Evolutionary conservation across 1,140 invertebrate species (phyloP).

Genomic region (Meloidogyne hapla): DNA sequence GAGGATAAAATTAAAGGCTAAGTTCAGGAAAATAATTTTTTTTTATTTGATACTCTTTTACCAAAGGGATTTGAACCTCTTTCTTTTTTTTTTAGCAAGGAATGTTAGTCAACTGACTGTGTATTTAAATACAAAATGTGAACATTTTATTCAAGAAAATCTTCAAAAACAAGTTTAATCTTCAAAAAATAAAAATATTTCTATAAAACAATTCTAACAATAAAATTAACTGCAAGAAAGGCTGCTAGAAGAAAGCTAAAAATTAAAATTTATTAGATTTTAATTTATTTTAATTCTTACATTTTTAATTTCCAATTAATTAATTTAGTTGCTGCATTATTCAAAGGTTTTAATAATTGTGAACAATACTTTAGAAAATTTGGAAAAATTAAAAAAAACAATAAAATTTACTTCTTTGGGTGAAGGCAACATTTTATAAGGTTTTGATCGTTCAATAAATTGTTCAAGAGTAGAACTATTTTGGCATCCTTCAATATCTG

Average conservation of each 20-base stretch:
- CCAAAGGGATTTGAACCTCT: too few relatives aligned
- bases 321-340: neutral
- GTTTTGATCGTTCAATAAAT: constrained; percentile 23
- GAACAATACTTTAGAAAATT: neutral
- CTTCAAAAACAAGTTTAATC: too few relatives aligned
- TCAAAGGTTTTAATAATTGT: constrained; percentile 1
- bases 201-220: too few relatives aligned
- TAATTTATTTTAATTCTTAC: neutral
- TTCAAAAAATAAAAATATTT: too few relatives aligned
- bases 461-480: constrained; percentile 27
- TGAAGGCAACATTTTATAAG: constrained; percentile 20
- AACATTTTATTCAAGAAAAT: too few relatives aligned
- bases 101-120: too few relatives aligned
- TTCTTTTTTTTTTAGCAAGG: too few relatives aligned
- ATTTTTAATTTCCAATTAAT: neutral
- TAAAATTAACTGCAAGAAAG: neutral
- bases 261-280: neutral
- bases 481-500: constrained; percentile 23
- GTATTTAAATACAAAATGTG: too few relatives aligned
- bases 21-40: too few relatives aligned
- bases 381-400: neutral
- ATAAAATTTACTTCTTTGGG: constrained; percentile 18
- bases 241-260: neutral
- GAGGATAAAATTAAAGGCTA: too few relatives aligned
- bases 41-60: too few relatives aligned